Conservation (phyloP, 2,888 invertebrate species). For the Apodemia hepburni region DNA sequence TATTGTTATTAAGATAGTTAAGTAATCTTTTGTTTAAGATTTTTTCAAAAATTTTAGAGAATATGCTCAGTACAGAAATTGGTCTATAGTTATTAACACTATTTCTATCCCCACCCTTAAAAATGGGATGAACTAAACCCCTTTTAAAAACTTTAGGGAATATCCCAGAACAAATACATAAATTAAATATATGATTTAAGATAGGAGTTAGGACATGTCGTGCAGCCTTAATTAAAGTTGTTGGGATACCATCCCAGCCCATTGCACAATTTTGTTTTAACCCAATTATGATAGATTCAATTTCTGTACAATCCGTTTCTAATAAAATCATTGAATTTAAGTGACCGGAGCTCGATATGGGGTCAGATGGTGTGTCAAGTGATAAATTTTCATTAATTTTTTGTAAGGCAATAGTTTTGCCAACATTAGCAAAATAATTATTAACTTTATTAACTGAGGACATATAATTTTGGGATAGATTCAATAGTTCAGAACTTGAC, state of each 20-base stretch:
- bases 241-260: too few species aligned
- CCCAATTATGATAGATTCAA: neutral
- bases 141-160: neutral
- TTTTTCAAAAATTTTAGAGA: neutral
- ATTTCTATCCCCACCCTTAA: neutral
- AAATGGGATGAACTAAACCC: neutral
- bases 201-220: neutral
- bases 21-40: neutral
- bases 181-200: too few species aligned
- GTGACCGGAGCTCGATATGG: too few species aligned
- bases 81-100: neutral
- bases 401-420: neutral
- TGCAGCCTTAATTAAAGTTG: neutral
- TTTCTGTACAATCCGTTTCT: too few species aligned
- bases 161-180: too few species aligned
- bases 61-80: neutral
- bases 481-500: neutral
- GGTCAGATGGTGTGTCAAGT: too few species aligned
- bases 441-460: slow-evolving; percentile 6
- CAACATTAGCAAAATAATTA: neutral
- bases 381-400: neutral
- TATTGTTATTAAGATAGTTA: neutral
- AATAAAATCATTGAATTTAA: too few species aligned
- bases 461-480: neutral
- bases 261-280: too few species aligned